Base-by-base conservation (phyloP, 1,140 invertebrate species). In the Lepidurus arcticus region DNA sequence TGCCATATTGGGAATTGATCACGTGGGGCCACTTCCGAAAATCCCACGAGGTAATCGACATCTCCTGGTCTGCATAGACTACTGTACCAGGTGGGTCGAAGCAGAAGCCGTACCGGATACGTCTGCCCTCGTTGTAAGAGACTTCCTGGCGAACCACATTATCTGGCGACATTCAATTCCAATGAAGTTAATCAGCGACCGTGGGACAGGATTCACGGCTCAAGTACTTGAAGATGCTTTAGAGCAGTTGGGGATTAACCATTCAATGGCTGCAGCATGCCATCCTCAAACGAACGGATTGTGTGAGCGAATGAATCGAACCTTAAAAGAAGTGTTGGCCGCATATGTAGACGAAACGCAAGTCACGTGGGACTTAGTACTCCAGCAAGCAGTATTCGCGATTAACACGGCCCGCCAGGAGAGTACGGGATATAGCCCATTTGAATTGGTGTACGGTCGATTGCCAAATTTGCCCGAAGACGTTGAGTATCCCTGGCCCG, bases 21-120 rank as follows among this genome's bases (percentile, higher is more conserved):
- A 78, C 43, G 44, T 65, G 13, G 53, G 77, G 13, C 77, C 47
- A 13, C 65, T 78, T 10, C 77, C 53, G 42, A 24, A 44, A 26
- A 78, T 73, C 42, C 77, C 42, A 34, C 53, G 44, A n/a, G 77
- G 26, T 16, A 78, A 78, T 42, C 77, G 47, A 9, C 77, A 78
- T 73, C 42, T 78, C 7, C n/a, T 78, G 73, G 44, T 73, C 7
- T 26, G 44, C 26, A 53, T 77, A 34, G 76, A 74, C 43, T 77
- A 77, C 4, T 24, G 26, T 24, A 77, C 44, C 1, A 44, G 44
- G 24, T 53, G 76, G 26, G 26, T 26, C 26, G 26, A 26, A 26
- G 26, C 26, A 26, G 26, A 26, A 26, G 26, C 26, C 26, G 76
- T 77, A 13, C 76, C 43, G 44, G 44, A 45, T 53, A 77, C 76